Evolutionary conservation across 2,113 vertebrate species (phyloP), one percentile per base, ranked within the genome.

Genomic region (Penelope pileata): DNA sequence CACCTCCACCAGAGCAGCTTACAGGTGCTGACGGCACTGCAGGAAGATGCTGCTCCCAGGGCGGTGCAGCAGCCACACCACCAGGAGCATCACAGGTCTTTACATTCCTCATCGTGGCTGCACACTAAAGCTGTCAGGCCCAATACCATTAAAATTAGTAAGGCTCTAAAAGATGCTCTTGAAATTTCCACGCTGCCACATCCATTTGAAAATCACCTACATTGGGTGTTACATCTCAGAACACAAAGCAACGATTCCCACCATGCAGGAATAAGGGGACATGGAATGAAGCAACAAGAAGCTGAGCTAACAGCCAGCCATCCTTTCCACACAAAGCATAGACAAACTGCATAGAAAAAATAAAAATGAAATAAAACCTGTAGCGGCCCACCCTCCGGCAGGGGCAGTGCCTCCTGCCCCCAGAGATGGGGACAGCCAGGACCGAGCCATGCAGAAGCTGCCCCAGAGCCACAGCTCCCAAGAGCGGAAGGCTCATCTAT

Each of bases 361-460:
- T 16, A 15, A 40, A 62, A 83, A 30, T 50, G 8, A 50, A 50
- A 23, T 26, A 38, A 58, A 68, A 5, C 23, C 59, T 12, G 14
- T 5, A 7, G 48, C 16, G 18, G 32, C 26, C 16, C 23, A 7
- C 34, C 13, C 30, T 2, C 1, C 4, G 34, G 56, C 53, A 54
- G 9, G 16, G 53, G 53, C 27, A 16, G 9, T 54, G 53, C 30
- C 16, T 30, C 29, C 17, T 54, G 29, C 29, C 53, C 30, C 54
- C 30, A n/a, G n/a, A n/a, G n/a, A n/a, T n/a, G n/a, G n/a, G n/a
- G n/a, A n/a, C n/a, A 56, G 54, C 54, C 19, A n/a, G 36, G 32
- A 53, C 4, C 0, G 0, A 43, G 32, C 9, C 0, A 7, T 21
- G 34, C 56, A 30, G 12, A 29, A 64, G 34, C 43, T 24, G 32